Percentiles rank a stretch among this genome's conserved stretches.
Conservation (phyloP, 2,888 invertebrate species). For the Alsophila aescularia region DNA sequence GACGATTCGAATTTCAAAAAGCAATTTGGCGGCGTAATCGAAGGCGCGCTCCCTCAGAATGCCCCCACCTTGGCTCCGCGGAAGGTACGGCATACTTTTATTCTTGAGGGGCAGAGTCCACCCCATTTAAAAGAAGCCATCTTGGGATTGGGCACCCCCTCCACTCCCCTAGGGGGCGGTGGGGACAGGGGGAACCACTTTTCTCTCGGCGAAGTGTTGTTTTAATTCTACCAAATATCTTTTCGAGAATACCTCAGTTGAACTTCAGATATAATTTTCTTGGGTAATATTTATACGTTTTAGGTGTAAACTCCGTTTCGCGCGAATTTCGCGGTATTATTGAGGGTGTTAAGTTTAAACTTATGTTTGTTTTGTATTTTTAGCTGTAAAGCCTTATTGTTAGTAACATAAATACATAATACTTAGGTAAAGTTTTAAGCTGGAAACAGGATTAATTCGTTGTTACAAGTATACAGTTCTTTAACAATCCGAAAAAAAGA, state of each 20-base stretch:
- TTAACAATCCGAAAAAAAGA: no score
- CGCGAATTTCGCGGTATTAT: constrained; percentile 15
- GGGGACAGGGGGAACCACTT: constrained; percentile 71
- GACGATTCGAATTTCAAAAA: constrained; percentile 65
- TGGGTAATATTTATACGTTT: constrained; percentile 76
- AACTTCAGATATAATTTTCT: constrained; percentile 82
- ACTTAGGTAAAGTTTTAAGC: neutral
- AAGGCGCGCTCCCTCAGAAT: constrained; percentile 54
- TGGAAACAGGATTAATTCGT: no score
- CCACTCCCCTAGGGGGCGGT: constrained; percentile 40
- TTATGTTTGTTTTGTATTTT: constrained; percentile 2
- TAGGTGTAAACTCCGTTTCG: constrained; percentile 60
- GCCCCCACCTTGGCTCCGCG: constrained; percentile 69
- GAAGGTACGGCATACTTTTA: constrained; percentile 81
- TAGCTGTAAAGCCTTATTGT: neutral
- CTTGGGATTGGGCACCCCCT: constrained; percentile 72
- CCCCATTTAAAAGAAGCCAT: constrained; percentile 84
- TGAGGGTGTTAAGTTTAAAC: constrained; percentile 3
- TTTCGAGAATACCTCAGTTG: constrained; percentile 79
- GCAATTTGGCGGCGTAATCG: constrained; percentile 76
- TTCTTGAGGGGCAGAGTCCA: constrained; percentile 81
- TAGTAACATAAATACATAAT: neutral
- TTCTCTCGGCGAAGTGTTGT: constrained; percentile 81
- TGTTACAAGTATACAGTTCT: no score
- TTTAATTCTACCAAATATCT: constrained; percentile 84